phyloP scores from a whole-genome alignment of 2,888 invertebrate species.

The Yponomeuta sedellus region DNA sequence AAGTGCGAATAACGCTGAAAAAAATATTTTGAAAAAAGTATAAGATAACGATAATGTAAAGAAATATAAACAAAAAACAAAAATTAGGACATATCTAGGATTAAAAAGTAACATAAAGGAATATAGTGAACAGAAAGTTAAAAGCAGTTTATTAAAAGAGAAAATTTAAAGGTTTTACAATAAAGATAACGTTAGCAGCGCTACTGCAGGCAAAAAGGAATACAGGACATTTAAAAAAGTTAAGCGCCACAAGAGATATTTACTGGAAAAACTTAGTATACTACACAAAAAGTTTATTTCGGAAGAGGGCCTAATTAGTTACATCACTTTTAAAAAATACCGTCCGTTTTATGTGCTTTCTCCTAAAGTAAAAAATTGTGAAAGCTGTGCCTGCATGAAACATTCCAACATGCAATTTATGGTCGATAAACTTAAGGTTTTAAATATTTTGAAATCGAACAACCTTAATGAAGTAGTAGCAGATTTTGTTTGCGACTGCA shows the following conservation, averaged over 20 bases:
- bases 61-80: conserved; percentile 18
- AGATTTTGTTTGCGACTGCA: too few relatives aligned
- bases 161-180: conserved; percentile 18
- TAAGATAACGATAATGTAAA: conserved; percentile 12
- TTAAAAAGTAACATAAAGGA: conserved; percentile 18
- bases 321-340: conserved; percentile 13
- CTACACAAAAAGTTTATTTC: conserved; percentile 10
- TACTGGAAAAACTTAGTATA: conserved; percentile 3
- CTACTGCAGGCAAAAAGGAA: conserved; percentile 20
- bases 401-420: conserved; percentile 9
- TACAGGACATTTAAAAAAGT: conserved; percentile 16
- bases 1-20: conserved; percentile 15
- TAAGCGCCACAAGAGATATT: conserved; percentile 16
- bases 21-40: conserved; percentile 12
- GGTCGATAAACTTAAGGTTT: not conserved
- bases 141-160: conserved; percentile 10
- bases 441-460: too few relatives aligned
- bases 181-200: conserved; percentile 18
- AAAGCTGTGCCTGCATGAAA: conserved; percentile 1
- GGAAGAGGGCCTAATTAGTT: not conserved
- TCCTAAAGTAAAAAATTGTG: conserved; percentile 6
- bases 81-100: conserved; percentile 15
- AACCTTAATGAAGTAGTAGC: too few relatives aligned
- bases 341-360: conserved; percentile 12
- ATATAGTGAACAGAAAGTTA: conserved; percentile 13